Percentiles rank a stretch among this genome's conserved stretches.
Evolutionary conservation across 2,888 invertebrate species (phyloP).

Genomic region (Toxonevra muliebris): DNA sequence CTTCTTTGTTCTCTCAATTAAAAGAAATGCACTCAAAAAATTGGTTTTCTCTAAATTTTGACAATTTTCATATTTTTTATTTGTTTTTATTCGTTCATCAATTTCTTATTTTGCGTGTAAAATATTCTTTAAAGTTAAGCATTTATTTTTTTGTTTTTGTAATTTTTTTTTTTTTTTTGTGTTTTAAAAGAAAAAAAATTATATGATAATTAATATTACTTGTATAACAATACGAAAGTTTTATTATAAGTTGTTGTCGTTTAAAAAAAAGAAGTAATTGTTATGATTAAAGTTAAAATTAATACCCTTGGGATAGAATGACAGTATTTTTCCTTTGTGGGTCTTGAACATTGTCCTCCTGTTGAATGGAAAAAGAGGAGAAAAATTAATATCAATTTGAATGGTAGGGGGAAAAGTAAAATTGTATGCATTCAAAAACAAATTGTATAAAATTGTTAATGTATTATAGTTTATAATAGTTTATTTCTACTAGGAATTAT

Average conservation of each 20-base stretch:
- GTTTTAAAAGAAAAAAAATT: constrained; percentile 39
- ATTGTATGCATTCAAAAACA: background rate
- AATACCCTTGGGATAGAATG: constrained; percentile 63
- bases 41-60: constrained; percentile 42
- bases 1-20: constrained; percentile 8
- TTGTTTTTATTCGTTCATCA: constrained; percentile 54
- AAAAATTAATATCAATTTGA: constrained; percentile 12
- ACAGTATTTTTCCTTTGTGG: constrained; percentile 63
- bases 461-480: too few relatives aligned
- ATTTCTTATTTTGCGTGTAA: constrained; percentile 40
- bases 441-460: background rate
- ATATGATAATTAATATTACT: constrained; percentile 44
- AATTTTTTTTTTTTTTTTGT: constrained; percentile 8
- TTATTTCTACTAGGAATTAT: too few relatives aligned
- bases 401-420: background rate
- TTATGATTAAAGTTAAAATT: constrained; percentile 49
- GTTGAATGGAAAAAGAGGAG: constrained; percentile 23
- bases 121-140: constrained; percentile 22
- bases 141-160: too few relatives aligned
- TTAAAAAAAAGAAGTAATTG: constrained; percentile 41
- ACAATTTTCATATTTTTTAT: constrained; percentile 52
- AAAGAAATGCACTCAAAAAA: constrained; percentile 18
- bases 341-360: constrained; percentile 63
- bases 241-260: constrained; percentile 41
- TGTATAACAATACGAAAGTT: constrained; percentile 42